A percentile compares a stretch with the other conserved stretches of the same genome.
Evolutionary conservation across 2,797 vertebrate genomes (phyloP).

Genomic region (Acanthurus leucopareius): DNA sequence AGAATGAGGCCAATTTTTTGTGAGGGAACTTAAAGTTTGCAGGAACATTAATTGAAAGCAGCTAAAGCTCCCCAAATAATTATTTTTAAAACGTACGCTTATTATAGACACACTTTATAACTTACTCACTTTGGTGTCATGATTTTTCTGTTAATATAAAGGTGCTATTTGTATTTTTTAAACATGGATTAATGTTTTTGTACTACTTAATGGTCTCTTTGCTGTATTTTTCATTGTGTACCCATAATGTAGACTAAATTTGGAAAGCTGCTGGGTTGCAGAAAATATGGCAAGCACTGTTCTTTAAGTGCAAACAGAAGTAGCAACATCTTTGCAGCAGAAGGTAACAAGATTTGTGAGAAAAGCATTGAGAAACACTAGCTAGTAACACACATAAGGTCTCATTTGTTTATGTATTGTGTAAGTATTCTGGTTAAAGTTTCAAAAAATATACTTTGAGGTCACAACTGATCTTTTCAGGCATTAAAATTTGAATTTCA

Average conservation of each 20-base stretch:
- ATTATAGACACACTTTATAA: not conserved
- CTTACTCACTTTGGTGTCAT: not conserved
- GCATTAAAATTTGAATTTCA: not conserved
- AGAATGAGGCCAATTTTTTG: no score
- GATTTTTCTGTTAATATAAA: not conserved
- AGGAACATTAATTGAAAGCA: not conserved
- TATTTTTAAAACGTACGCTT: not conserved
- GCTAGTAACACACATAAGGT: not conserved
- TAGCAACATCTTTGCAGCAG: slow-evolving; percentile 20
- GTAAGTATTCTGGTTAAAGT: not conserved
- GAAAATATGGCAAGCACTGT: slow-evolving; percentile 17
- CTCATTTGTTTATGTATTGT: not conserved
- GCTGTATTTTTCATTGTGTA: slow-evolving; percentile 5
- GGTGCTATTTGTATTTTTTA: not conserved
- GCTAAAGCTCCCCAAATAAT: not conserved
- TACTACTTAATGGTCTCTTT: slow-evolving; percentile 17
- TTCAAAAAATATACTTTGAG: not conserved
- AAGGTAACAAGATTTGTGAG: slow-evolving; percentile 9
- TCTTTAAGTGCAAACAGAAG: slow-evolving; percentile 23
- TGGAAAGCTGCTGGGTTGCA: slow-evolving; percentile 43
- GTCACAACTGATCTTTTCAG: not conserved
- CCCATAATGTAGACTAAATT: slow-evolving; percentile 28
- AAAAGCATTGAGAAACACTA: not conserved
- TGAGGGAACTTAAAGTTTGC: no score
- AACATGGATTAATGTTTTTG: slow-evolving; percentile 2